These are phyloP conservation scores for Sicus ferrugineus DNA, from an alignment of 2,888 invertebrate genomes.

Conservation along the genomic window DNA sequence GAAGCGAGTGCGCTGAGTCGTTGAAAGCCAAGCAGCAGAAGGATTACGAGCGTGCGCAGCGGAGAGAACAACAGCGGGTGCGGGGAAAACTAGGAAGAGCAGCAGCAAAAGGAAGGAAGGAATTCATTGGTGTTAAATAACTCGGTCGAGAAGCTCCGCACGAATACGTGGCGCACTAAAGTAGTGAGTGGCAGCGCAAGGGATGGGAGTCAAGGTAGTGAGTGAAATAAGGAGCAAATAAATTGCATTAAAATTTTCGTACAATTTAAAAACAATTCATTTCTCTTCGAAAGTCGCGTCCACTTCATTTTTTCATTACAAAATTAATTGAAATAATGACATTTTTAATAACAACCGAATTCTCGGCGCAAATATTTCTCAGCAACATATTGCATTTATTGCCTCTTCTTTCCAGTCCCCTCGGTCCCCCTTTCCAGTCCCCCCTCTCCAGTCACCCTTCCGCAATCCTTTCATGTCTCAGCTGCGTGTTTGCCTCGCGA, in stretches of 20 bases:
- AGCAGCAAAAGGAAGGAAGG: background rate
- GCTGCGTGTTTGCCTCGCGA: background rate
- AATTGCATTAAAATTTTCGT: background rate
- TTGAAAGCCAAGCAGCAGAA: too few species aligned
- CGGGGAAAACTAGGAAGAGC: background rate
- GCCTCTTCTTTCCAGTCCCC: background rate
- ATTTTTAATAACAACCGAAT: too few species aligned
- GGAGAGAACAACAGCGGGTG: background rate
- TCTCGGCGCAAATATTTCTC: background rate
- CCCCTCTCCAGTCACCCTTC: background rate
- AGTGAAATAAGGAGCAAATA: background rate
- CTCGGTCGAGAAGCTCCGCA: background rate
- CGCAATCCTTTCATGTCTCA: background rate
- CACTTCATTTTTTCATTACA: too few species aligned
- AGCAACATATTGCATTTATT: conserved; percentile 6
- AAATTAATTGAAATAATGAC: background rate
- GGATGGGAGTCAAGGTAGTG: background rate
- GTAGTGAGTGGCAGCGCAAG: background rate
- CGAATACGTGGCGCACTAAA: background rate
- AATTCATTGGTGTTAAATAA: conserved; percentile 9
- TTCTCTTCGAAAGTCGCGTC: too few species aligned
- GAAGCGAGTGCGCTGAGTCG: background rate
- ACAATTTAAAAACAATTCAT: too few species aligned
- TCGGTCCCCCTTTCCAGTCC: background rate
- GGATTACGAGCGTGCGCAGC: background rate